phyloP scores from a whole-genome alignment of 2,888 invertebrate species.

The Herminia tarsipennalis region DNA sequence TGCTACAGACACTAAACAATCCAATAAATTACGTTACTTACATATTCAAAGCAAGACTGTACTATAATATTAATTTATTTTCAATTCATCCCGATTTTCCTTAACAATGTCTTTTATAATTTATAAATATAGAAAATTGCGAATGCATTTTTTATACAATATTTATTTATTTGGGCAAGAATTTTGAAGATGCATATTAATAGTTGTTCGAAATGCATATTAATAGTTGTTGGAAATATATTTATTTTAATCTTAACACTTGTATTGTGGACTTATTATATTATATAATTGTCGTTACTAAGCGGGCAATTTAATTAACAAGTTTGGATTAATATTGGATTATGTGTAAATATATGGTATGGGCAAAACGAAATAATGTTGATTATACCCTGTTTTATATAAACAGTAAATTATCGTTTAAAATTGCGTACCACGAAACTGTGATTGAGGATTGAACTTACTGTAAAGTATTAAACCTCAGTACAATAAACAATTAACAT shows the following conservation, averaged over 20 bases:
- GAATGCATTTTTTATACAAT: conserved; percentile 43
- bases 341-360: conserved; percentile 4
- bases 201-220: conserved; percentile 9
- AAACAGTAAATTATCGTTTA: conserved; percentile 17
- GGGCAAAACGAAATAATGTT: too few relatives aligned
- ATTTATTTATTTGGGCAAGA: conserved; percentile 36
- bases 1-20: conserved; percentile 43
- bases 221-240: conserved; percentile 26
- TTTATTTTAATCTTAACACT: conserved; percentile 7
- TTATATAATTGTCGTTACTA: conserved; percentile 13
- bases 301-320: conserved; percentile 11
- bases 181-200: conserved; percentile 8
- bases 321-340: conserved; percentile 5
- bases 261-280: neutral
- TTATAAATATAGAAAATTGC: conserved; percentile 71
- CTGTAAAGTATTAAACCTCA: conserved; percentile 6
- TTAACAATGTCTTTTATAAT: conserved; percentile 40
- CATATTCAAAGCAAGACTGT: conserved; percentile 42
- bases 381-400: conserved; percentile 16
- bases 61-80: conserved; percentile 34
- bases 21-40: conserved; percentile 41
- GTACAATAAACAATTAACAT: neutral
- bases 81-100: conserved; percentile 28
- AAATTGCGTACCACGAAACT: too few relatives aligned
- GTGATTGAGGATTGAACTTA: too few relatives aligned